These are phyloP conservation scores for Ictalurus furcatus DNA, from an alignment of 2,113 vertebrate genomes.

Conservation along the genomic window DNA sequence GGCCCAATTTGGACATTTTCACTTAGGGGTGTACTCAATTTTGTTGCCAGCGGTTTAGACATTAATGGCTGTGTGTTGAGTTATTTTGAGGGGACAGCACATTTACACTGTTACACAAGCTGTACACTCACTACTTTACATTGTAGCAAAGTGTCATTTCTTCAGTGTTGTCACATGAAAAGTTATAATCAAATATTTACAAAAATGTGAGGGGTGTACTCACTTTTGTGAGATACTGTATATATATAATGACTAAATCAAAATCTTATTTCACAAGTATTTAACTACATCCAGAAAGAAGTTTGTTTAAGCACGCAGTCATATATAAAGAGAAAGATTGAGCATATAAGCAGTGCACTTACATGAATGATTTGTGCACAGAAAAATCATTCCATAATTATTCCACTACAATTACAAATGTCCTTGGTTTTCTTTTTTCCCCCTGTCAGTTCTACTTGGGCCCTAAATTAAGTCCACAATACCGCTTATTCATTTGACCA, in stretches of 20 bases:
- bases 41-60: too few species aligned
- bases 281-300: neutral
- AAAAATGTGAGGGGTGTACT: too few species aligned
- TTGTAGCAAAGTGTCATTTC: too few species aligned
- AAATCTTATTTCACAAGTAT: neutral
- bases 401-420: neutral
- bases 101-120: too few species aligned
- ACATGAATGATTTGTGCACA: neutral
- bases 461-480: neutral
- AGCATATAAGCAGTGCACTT: conserved; percentile 18
- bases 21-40: too few species aligned
- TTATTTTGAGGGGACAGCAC: too few species aligned
- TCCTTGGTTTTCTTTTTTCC: neutral
- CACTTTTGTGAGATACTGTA: too few species aligned
- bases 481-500: conserved; percentile 5
- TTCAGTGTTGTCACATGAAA: too few species aligned
- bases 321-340: conserved; percentile 51
- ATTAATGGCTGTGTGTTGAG: too few species aligned
- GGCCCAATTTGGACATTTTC: too few species aligned
- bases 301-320: conserved; percentile 64
- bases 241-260: neutral
- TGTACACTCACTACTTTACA: too few species aligned
- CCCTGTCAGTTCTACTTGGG: neutral
- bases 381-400: conserved; percentile 32
- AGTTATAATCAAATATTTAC: too few species aligned